Conservation (phyloP, 2,797 vertebrate species). For the Streptopelia turtur region DNA sequence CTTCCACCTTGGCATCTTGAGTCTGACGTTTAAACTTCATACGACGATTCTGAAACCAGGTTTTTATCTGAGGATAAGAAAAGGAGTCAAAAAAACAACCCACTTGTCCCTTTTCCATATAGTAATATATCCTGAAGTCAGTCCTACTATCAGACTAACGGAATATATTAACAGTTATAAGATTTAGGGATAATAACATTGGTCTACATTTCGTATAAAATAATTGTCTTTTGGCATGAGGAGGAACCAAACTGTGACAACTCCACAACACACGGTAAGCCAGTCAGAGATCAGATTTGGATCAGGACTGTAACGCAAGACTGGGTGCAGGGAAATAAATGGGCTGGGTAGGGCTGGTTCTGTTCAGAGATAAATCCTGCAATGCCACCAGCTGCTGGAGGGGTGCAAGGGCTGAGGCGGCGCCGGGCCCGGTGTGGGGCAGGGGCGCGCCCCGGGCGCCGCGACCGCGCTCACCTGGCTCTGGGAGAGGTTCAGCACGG, state of each 20-base stretch:
- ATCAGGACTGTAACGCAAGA: not conserved
- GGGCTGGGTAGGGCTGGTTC: not conserved
- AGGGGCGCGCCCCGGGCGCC: not conserved
- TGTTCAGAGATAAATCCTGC: not conserved
- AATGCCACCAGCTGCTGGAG: no score
- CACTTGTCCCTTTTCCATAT: not conserved
- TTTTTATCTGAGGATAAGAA: slow-evolving; percentile 79
- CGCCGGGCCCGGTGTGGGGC: not conserved
- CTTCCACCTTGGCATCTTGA: slow-evolving; percentile 76
- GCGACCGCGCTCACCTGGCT: slow-evolving; percentile 78
- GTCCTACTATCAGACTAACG: not conserved
- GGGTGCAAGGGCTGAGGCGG: not conserved
- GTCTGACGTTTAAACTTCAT: slow-evolving; percentile 86
- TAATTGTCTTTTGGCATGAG: no score
- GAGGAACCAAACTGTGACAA: not conserved
- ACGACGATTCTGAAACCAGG: slow-evolving; percentile 87
- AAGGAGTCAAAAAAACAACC: not conserved
- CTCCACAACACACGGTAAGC: fast-evolving
- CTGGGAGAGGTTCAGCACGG: slow-evolving; percentile 80
- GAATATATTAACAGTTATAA: not conserved
- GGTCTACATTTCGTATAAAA: not conserved
- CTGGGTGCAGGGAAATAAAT: not conserved
- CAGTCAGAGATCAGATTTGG: not conserved
- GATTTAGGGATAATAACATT: not conserved
- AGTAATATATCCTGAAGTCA: not conserved